Base-by-base conservation (phyloP, 2,888 invertebrate genomes). In the Clepsis dumicolana region DNA sequence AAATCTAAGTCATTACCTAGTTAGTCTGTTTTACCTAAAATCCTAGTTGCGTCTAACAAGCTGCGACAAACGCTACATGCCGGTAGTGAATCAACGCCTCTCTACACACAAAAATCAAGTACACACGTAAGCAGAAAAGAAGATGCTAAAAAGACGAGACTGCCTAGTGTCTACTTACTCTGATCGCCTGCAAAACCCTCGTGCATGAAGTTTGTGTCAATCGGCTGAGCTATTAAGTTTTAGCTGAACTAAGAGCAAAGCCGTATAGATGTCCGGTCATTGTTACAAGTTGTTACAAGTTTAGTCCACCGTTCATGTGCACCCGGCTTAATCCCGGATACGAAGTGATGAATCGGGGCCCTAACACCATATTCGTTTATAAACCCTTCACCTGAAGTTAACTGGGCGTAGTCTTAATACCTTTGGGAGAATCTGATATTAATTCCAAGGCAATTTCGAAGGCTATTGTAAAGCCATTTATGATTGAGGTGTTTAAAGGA, bases 331-430 rank as follows among this genome's bases (percentile, higher is more conserved):
- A 60, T 14, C 8, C 54, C 54, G 80, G 80, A 80, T 73, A 77
- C 72, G 64, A 65, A 70, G 69, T 81, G 80, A 81, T 81, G 77
- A 78, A 81, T 81, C 77, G 79, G 57, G 56, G 38, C 18, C 41
- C 54, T 54, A 12, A 48, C 54, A 50, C 61, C 41, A 62, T 73
- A 74, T 74, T 72, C 75, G 73, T 74, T 62, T 70, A 72, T 71
- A 67, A 68, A 65, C 70, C 71, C 75, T 73, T 69, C 64, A 65
- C 56, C 62, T 67, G 67, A 63, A 66, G 62, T 65, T 73, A 71
- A 74, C 74, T 63, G 71, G 70, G 44, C 44, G 24, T 29, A 63
- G 56, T 57, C 62, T 72, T 61, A 71, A 72, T 52, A 38, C 48
- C 41, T 62, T 54, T 48, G 56, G 56, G 56, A 56, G 48, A 35